These are phyloP conservation scores for Onychostoma macrolepis DNA, from an alignment of 2,113 vertebrate genomes.

Conservation along the genomic window DNA sequence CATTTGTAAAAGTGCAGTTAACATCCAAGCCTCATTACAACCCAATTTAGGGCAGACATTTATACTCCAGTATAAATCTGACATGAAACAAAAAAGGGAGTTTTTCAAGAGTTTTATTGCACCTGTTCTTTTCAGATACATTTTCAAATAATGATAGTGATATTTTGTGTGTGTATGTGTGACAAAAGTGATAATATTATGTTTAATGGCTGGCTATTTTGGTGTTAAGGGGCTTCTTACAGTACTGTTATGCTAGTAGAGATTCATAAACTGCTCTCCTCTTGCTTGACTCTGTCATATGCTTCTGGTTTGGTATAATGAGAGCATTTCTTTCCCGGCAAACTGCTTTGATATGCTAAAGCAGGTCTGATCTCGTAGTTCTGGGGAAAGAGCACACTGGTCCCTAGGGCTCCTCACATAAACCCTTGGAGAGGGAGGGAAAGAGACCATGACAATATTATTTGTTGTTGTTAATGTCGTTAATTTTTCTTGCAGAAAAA, in stretches of 20 bases:
- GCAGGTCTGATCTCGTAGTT: slow-evolving; percentile 59
- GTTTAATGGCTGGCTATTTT: neutral
- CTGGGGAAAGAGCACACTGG: slow-evolving; percentile 55
- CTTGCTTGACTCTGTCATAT: neutral
- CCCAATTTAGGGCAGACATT: neutral
- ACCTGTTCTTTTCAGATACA: neutral
- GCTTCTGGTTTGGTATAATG: slow-evolving; percentile 55
- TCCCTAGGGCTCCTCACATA: slow-evolving; percentile 13
- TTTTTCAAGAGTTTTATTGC: neutral
- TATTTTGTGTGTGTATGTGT: neutral
- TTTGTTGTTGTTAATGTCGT: neutral
- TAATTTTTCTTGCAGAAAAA: neutral
- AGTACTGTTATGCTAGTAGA: neutral
- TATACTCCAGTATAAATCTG: slow-evolving; percentile 8
- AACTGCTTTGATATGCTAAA: slow-evolving; percentile 73
- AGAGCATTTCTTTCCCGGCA: slow-evolving; percentile 59
- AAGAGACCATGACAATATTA: neutral
- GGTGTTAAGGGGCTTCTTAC: neutral
- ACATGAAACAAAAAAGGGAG: slow-evolving; percentile 1
- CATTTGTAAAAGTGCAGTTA: neutral
- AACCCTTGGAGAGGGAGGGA: slow-evolving; percentile 55
- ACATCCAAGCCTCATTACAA: slow-evolving; percentile 32
- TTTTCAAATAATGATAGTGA: slow-evolving; percentile 14
- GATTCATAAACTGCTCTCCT: neutral
- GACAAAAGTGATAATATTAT: neutral